Conservation (phyloP, 2,888 invertebrate genomes). For the Eumerus sabulonum region DNA sequence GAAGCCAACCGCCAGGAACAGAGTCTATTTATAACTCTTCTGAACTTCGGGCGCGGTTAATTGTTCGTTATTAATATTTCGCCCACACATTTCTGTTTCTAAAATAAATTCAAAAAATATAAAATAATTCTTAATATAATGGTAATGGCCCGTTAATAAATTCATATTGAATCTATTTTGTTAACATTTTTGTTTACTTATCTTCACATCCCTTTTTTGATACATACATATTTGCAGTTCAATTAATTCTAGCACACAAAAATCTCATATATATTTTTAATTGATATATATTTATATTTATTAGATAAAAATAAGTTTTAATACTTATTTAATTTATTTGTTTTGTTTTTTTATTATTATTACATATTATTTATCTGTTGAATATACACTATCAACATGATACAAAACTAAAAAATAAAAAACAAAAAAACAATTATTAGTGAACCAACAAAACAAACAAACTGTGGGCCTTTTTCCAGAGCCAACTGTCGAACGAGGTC, state of each 20-base stretch:
- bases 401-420: constrained; percentile 8
- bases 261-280: constrained; percentile 43
- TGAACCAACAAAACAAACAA: constrained; percentile 55
- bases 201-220: constrained; percentile 29
- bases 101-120: constrained; percentile 4
- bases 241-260: constrained; percentile 50
- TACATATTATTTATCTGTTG: no score
- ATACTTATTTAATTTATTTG: constrained; percentile 20
- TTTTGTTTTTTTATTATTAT: constrained; percentile 25
- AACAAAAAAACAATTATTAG: constrained; percentile 36
- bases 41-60: constrained; percentile 34
- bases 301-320: constrained; percentile 15
- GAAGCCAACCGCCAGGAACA: neutral
- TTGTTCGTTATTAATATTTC: constrained; percentile 25
- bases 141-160: constrained; percentile 52
- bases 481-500: constrained; percentile 81
- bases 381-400: no score
- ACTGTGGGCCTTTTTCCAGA: constrained; percentile 76
- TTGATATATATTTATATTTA: constrained; percentile 29
- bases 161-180: constrained; percentile 41
- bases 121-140: constrained; percentile 20
- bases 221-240: constrained; percentile 29
- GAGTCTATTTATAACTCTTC: neutral
- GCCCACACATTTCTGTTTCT: constrained; percentile 23
- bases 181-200: constrained; percentile 31